Evolutionary conservation across 2,113 vertebrate genomes (phyloP), one percentile per base, ranked within the genome.

Genomic region (Urocitellus parryii): DNA sequence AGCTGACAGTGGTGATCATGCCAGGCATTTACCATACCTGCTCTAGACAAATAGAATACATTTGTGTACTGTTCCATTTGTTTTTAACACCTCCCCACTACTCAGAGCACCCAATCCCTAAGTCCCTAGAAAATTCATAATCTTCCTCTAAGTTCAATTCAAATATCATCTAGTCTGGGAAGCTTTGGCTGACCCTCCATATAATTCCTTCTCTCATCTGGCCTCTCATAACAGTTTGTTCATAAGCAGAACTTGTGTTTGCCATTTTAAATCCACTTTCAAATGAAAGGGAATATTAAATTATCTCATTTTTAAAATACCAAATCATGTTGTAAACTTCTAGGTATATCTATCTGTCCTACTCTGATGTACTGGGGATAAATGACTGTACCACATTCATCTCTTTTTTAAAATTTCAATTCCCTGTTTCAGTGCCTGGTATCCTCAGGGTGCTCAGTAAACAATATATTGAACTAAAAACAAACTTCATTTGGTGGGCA

Each of bases 101-200:
- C n/a, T 58, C 80, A 67, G 3, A 82, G 1, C 32, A 58, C 58
- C 37, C 22, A 80, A 83, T 63, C 25, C 13, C 9, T 48, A 37
- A 94, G 81, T 90, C 45, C 37, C 51, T 92, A 96, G 74, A 84
- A 96, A 93, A 82, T 39, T 87, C 65, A 61, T 79, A 89, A 73
- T 82, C 74, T 81, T 85, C 24, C 56, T 88, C 42, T 70, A 42
- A 97, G 17, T 94, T 96, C 68, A 94, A 58, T 68, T 88, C 67
- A 82, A 95, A 67, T 91, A 91, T 90, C 58, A 88, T 32, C 63
- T 88, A 85, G 27, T 89, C 42, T 88, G 27, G 37, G 7, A 93
- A 81, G 51, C 16, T 93, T 81, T 88, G 34, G 13, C 25, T 91
- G 61, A 88, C 51, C 89, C 39, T 65, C 37, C 32, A 73, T 34